Percentiles rank a stretch among this genome's conserved stretches.
phyloP scores from a whole-genome alignment of 53 echinoderm and acorn worm genomes.

The Echinometra lucunter region DNA sequence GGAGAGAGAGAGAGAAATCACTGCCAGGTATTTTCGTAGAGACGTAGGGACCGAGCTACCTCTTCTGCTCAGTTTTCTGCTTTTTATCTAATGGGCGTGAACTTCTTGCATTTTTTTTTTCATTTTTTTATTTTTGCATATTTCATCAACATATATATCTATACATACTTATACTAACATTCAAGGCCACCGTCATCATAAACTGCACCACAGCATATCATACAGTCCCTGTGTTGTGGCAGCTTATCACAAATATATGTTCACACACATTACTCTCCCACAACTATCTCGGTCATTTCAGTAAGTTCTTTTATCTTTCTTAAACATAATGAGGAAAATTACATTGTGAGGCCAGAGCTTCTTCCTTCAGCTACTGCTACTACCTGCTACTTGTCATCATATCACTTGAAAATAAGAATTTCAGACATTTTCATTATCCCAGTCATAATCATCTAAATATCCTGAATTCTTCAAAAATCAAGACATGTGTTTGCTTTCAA shows the following conservation, averaged over 20 bases:
- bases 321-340: background rate
- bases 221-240: background rate
- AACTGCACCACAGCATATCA: background rate
- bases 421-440: background rate
- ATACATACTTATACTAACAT: background rate
- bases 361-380: background rate
- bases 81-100: constrained; percentile 52
- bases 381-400: background rate
- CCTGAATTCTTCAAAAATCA: background rate
- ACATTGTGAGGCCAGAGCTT: background rate
- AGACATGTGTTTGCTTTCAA: background rate
- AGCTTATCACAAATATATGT: background rate
- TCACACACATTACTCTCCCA: background rate
- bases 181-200: background rate
- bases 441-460: background rate
- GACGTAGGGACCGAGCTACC: constrained; percentile 20
- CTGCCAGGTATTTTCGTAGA: constrained; percentile 56
- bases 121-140: background rate
- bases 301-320: background rate
- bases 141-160: constrained; percentile 6
- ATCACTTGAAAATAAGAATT: background rate
- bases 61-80: constrained; percentile 65
- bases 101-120: constrained; percentile 51
- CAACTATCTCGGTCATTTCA: background rate
- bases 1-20: constrained; percentile 54